Evolutionary conservation across 2,797 vertebrate species (phyloP), one percentile per base, ranked within the genome.

Genomic region (Platyrinchus mystaceus): DNA sequence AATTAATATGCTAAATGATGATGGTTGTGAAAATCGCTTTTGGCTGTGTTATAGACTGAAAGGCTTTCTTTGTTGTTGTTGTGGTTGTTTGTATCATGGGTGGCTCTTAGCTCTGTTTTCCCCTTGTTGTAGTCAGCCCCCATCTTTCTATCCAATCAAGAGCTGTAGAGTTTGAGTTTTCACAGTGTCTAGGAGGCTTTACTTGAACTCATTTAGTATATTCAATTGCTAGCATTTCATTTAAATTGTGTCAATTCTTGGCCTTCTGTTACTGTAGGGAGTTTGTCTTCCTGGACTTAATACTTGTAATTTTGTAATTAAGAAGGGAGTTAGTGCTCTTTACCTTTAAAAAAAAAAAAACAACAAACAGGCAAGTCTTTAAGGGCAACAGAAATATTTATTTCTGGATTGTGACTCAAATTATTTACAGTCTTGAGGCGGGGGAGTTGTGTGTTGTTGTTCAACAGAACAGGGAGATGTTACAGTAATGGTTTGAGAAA

Each of bases 1-100:
- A 4, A 7, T 15, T 26, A 7, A 4, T 0, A 1, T 11, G 0
- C 6, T 2, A 2, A 0, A 1, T 7, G 5, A 0, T 0, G 1
- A 20, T 0, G 2, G 17, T 0, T 21, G 1, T 52, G 2, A 1
- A 9, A 23, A 24, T 8, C 3, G 8, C 3, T n/a, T 32, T n/a
- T 24, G 6, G 22, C 22, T n/a, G 15, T 12, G 2, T n/a, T 44
- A 9, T 3, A 26, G 22, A n/a, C 32, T 2, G n/a, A 13, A 44
- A 46, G 10, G 3, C 5, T 32, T 30, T 11, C 20, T 7, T 43
- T 43, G 8, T 12, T 64, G 30, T 5, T 50, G 28, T 30, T 18
- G 16, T 52, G 50, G 10, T 19, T 52, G 27, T 19, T 52, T 52
- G 28, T 52, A 19, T 30, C 28, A 30, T 27, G 5, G 7, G 28